Base-by-base conservation (phyloP, 1,140 invertebrate species). In the Drosophila novamexicana region DNA sequence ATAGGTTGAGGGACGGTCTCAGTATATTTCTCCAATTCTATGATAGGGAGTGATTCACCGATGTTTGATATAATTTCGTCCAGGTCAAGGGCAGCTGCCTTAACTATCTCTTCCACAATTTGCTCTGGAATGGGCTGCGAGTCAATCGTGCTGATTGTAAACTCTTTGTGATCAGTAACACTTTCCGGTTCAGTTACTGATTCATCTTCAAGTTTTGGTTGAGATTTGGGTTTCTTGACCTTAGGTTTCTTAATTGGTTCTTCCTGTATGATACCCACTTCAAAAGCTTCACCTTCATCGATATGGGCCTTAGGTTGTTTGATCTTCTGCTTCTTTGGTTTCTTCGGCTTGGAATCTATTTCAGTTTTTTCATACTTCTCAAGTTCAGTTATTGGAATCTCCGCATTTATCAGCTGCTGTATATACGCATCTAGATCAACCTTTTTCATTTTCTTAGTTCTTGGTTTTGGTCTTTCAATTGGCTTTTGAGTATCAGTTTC, bases 361-460 rank as follows among this genome's bases (percentile, higher is more conserved):
- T 86, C 91, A 8, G 89, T 77, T 79, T 91, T 92, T 65, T 93
- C 92, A 53, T 92, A 92, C 70, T 85, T 83, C 75, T 92, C 90
- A 40, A 92, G 77, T 71, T 93, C 90, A 8, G 93, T 91, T 50
- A 89, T 76, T 10, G 83, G 82, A 64, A 92, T 90, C 77, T 93
- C 88, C 0, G 79, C 75, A 61, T 92, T 84, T 36, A 91, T 90
- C 8, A 92, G 39, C 37, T 85, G 59, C 53, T 92, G 82, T 52
- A 92, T 92, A 47, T 92, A 92, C 5, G 67, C 91, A 70, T 92
- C 90, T 6, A 92, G 53, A 16, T 92, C 91, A 42, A 83, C 59
- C 70, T 85, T 91, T 36, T 84, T 86, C 54, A 93, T 75, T 68
- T 90, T 92, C 47, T 75, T 91, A 1, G 63, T 47, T 70, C 61